phyloP scores from a whole-genome alignment of 2,797 vertebrate genomes.

The Coregonus ussuriensis region DNA sequence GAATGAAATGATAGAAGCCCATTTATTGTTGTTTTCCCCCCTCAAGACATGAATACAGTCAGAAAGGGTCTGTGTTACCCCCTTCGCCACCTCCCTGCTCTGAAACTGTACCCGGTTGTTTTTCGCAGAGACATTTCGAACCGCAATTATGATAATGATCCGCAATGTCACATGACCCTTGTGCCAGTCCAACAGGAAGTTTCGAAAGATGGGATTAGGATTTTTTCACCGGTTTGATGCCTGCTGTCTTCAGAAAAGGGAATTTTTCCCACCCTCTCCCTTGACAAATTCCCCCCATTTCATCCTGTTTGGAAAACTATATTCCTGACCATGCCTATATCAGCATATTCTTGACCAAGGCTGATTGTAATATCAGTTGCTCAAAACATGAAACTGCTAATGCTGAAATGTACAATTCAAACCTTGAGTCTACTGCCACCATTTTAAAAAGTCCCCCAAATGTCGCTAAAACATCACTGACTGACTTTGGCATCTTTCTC shows the following conservation, averaged over 20 bases:
- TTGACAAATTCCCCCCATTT: too few species aligned
- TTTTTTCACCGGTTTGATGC: not conserved
- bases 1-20: conserved; percentile 39
- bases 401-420: not conserved
- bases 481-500: not conserved
- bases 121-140: conserved; percentile 10
- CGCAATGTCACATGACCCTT: too few species aligned
- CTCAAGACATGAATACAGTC: conserved; percentile 27
- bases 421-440: not conserved
- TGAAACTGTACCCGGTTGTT: conserved; percentile 42
- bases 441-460: not conserved
- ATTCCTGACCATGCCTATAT: too few species aligned
- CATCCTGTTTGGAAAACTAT: too few species aligned
- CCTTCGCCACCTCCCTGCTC: conserved; percentile 8
- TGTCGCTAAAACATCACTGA: not conserved
- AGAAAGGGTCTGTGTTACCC: conserved; percentile 4
- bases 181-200: not conserved
- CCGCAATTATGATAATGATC: conserved; percentile 35
- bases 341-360: too few species aligned
- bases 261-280: too few species aligned
- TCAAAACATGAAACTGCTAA: not conserved
- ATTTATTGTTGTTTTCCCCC: conserved; percentile 18
- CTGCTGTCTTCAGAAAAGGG: not conserved
- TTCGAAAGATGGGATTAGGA: not conserved
- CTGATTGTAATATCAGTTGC: not conserved